Base-by-base conservation (phyloP, 1,140 invertebrate genomes). In the Sipha flava region DNA sequence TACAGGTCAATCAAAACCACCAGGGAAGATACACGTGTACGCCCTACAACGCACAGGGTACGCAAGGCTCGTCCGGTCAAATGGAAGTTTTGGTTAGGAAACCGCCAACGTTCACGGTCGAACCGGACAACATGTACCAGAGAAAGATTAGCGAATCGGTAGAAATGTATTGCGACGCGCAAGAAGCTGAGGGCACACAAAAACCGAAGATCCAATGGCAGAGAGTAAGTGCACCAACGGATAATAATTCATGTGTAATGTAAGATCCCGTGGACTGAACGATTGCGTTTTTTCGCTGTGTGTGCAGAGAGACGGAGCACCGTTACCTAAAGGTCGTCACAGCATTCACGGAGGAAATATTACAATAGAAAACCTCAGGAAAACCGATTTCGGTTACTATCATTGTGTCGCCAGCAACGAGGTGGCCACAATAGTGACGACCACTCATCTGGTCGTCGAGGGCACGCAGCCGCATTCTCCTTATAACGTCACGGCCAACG, bases 61-160 rank as follows among this genome's bases (percentile, higher is more conserved):
- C 94, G 6, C 95, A 96, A 82, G 94, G 95, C 7, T 92, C 93
- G 64, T 98, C 96, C 62, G 94, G 93, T 34, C 90, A 91, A 37
- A 97, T 98, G 92, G 95, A 98, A 87, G 95, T 98, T n/a, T 87
- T 97, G 82, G 96, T 98, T 5, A 89, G 94, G 84, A 97, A 95
- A 85, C 94, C 94, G 18, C 94, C 94, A 1, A 89, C 91, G 18
- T 95, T 96, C 84, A 93, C 91, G 1, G 86, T 94, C 4, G 92
- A 94, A 84, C 94, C 94, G 1, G 92, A 95, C 84, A 88, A 90
- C 21, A 89, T 95, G 84, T 96, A 95, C 85, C 93, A 95, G 85
- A 90, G 92, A 82, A 95, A 95, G 86, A 91, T 95, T 16, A 93
- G 94, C 7, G 93, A 95, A 83, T 92, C 93, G 59, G 93, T 96